phyloP scores from a whole-genome alignment of 2,888 invertebrate genomes.

The Spodoptera picta region DNA sequence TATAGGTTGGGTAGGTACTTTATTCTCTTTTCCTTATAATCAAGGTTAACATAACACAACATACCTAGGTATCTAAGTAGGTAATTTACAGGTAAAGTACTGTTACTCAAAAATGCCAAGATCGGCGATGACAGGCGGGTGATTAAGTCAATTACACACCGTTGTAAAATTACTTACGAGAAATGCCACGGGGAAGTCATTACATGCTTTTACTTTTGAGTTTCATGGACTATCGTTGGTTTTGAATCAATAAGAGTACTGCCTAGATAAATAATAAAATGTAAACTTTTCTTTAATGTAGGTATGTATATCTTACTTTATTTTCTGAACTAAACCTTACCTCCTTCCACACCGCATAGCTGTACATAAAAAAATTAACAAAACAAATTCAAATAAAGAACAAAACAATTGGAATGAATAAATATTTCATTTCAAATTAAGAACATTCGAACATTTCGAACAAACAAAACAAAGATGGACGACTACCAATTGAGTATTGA shows the following conservation, averaged over 20 bases:
- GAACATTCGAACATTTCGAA: conserved; percentile 38
- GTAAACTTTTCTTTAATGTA: too few species aligned
- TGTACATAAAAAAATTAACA: background rate
- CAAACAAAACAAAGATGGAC: conserved; percentile 4
- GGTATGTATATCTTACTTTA: too few species aligned
- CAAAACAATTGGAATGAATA: conserved; percentile 12
- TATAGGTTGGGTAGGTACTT: too few species aligned
- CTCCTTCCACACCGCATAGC: background rate
- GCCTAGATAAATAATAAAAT: too few species aligned
- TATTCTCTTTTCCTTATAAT: too few species aligned
- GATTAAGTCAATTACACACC: conserved; percentile 43
- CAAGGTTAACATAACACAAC: too few species aligned
- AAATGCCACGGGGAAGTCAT: conserved; percentile 35
- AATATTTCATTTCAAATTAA: conserved; percentile 40
- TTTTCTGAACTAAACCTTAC: background rate
- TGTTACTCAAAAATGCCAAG: conserved; percentile 14
- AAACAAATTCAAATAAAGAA: conserved; percentile 28
- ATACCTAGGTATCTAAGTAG: too few species aligned
- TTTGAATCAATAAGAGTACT: conserved; percentile 4
- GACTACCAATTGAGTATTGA: background rate
- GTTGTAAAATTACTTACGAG: conserved; percentile 40
- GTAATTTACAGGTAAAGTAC: too few species aligned
- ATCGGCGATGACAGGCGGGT: conserved; percentile 15
- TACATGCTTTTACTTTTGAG: conserved; percentile 44
- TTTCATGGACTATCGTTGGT: conserved; percentile 34